phyloP scores from a whole-genome alignment of 2,113 vertebrate species.

The Stegastes partitus region DNA sequence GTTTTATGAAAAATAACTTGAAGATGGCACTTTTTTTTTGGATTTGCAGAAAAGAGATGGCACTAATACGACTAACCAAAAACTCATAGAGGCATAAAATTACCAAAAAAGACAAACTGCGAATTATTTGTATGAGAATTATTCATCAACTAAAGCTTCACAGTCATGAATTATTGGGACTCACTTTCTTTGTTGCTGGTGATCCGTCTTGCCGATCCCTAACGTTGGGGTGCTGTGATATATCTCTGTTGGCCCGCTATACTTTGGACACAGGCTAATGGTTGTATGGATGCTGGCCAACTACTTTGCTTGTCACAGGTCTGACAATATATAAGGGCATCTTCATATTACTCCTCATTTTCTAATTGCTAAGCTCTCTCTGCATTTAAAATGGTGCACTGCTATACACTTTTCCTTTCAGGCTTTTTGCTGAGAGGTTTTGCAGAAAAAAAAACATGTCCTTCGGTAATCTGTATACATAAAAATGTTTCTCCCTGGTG shows the following conservation, averaged over 20 bases:
- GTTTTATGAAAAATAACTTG: no score
- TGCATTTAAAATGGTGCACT: background rate
- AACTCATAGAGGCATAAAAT: no score
- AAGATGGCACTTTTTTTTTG: no score
- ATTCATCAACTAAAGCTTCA: no score
- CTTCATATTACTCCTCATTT: slow-evolving; percentile 1
- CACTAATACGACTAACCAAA: no score
- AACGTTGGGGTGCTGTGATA: background rate
- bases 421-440: slow-evolving; percentile 1
- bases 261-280: background rate
- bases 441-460: background rate
- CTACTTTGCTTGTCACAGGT: background rate
- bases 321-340: background rate
- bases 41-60: no score
- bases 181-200: background rate
- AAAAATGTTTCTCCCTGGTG: background rate
- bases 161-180: no score
- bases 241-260: background rate
- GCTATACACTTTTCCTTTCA: background rate
- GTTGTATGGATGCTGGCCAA: background rate
- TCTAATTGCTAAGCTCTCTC: background rate
- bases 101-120: no score
- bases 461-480: background rate
- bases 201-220: background rate
- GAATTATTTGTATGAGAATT: no score